Conservation (phyloP, 2,113 vertebrate species). For the Asarcornis scutulata region DNA sequence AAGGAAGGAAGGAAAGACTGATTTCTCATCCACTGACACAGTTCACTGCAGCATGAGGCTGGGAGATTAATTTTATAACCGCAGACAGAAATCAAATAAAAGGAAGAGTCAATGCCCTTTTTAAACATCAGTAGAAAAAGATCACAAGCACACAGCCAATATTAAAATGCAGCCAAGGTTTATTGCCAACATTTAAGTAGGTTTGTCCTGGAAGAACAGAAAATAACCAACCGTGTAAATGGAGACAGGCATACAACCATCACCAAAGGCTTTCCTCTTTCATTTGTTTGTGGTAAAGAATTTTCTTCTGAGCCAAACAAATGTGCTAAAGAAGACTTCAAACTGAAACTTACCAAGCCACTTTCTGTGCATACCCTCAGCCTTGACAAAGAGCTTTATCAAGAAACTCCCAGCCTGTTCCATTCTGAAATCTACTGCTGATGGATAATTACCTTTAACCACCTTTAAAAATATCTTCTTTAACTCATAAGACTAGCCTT, state of each 20-base stretch:
- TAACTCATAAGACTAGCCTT: background rate
- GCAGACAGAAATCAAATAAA: slow-evolving; percentile 71
- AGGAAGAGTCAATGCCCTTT: slow-evolving; percentile 64
- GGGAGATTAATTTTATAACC: slow-evolving; percentile 67
- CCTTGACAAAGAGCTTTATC: background rate
- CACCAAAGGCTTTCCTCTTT: background rate
- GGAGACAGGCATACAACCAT: background rate
- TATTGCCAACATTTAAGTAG: slow-evolving; percentile 46
- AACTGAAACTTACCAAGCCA: background rate
- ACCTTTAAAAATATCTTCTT: background rate
- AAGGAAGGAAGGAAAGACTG: background rate
- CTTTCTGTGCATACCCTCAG: background rate
- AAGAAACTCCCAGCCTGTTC: background rate
- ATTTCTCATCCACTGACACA: slow-evolving; percentile 59
- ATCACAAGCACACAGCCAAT: slow-evolving; percentile 60
- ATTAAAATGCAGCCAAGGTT: slow-evolving; percentile 57
- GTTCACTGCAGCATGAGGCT: slow-evolving; percentile 51
- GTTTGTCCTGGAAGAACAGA: slow-evolving; percentile 54
- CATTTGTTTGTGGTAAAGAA: background rate
- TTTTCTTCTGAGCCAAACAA: background rate
- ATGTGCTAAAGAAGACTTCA: background rate
- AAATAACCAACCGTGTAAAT: slow-evolving; percentile 26
- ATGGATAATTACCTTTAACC: background rate
- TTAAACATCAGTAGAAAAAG: slow-evolving; percentile 63
- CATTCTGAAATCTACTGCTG: background rate